Evolutionary conservation across 2,888 invertebrate species (phyloP), one percentile per base, ranked within the genome.

Genomic region (Iselma pallidipennis): DNA sequence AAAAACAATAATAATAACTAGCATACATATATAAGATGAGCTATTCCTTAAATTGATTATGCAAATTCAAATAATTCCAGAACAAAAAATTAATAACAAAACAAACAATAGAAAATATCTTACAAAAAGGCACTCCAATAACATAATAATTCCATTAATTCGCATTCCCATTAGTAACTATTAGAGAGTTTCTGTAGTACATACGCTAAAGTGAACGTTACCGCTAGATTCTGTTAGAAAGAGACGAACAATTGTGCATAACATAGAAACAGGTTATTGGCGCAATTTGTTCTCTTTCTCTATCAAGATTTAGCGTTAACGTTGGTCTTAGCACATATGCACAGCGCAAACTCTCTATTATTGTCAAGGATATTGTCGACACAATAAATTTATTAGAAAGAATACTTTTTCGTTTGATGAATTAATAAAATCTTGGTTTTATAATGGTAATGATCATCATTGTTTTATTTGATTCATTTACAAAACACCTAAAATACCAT

Each of bases 111-210:
- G 57, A 63, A 55, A 63, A 56, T 56, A 59, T 56, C 16, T 59
- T 57, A 63, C 57, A 29, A 63, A 63, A 75, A 75, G 75, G 75
- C 75, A 75, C 75, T 75, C 75, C 70, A 71, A 74, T 72, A 72
- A 74, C 71, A 71, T 68, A 74, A 73, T 68, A 51, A 45, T 52
- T 52, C 28, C 9, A 45, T 42, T 19, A 6, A 25, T 25, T 25
- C 6, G 6, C 25, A 4, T 25, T 4, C 6, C 25, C 4, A 25
- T 25, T 25, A 7, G 48, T 10, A 16, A 14, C 14, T 14, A 16
- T 14, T 37, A 51, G 53, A n/a, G n/a, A n/a, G n/a, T n/a, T n/a
- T n/a, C n/a, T n/a, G n/a, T n/a, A n/a, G n/a, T n/a, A n/a, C n/a
- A n/a, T n/a, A n/a, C n/a, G n/a, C n/a, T n/a, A n/a, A n/a, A n/a